Evolutionary conservation across 2,113 vertebrate genomes (phyloP).

Genomic region (Dicaeum eximium): DNA sequence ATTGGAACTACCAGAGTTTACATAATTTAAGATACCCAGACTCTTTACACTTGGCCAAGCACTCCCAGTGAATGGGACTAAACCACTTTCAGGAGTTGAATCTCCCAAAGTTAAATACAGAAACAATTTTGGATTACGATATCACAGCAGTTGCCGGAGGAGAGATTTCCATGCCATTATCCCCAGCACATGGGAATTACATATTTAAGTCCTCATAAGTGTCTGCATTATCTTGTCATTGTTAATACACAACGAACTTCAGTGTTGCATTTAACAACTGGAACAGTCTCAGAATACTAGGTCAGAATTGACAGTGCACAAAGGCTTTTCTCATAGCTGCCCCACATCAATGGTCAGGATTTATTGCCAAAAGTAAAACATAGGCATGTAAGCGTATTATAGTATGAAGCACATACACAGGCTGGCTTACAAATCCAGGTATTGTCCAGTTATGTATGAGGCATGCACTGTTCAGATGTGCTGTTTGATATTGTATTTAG

Average conservation of each 20-base stretch:
- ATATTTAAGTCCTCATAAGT: not conserved
- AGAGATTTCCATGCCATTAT: not conserved
- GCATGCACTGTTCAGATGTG: fast-evolving
- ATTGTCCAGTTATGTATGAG: fast-evolving
- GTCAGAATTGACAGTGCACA: fast-evolving
- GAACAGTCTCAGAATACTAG: not conserved
- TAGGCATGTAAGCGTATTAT: fast-evolving
- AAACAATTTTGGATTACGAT: not conserved
- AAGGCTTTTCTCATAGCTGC: not conserved
- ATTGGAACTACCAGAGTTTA: not conserved
- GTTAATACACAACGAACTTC: not conserved
- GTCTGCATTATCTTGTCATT: not conserved
- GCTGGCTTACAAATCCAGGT: not conserved
- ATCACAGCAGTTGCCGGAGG: not conserved
- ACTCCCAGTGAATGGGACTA: not conserved
- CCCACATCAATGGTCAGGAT: not conserved
- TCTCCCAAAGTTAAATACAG: not conserved
- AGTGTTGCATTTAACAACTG: not conserved
- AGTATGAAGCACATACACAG: fast-evolving
- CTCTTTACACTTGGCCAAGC: not conserved
- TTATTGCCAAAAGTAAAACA: not conserved
- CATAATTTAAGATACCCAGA: not conserved
- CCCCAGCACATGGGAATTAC: not conserved
- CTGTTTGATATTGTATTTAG: not conserved
- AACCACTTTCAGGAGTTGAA: not conserved